Evolutionary conservation across 1,140 invertebrate species (phyloP), one percentile per base, ranked within the genome.

Genomic region (Neodiprion virginianus): DNA sequence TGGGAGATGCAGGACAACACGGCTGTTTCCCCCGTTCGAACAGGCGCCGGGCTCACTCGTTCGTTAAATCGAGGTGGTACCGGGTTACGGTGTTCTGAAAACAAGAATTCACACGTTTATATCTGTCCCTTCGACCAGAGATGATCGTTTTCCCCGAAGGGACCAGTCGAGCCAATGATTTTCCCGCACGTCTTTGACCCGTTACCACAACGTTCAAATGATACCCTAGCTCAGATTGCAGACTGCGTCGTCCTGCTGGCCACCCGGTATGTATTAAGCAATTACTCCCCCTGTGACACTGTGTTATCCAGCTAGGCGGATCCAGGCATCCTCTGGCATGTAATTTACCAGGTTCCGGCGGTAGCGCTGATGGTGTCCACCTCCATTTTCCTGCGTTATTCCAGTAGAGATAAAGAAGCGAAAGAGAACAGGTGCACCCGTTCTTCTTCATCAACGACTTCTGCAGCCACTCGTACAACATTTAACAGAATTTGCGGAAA

Each of bases 1-100:
- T 90, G 88, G 48, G 88, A 89, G 76, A 90, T 89, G 78, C 89
- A 90, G 48, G 89, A 89, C 61, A 90, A 77, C 0, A 90, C 89
- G 72, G 88, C 89, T 68, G 86, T 88, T 75, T 90, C 89, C 7
- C 89, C 89, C 67, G 87, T 89, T 48, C 87, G 85, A 48, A 90
- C 88, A 40, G 86, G 88, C 1, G 90, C 83, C 48, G 86, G 86
- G 73, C 82, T 88, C 74, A 88, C 83, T 12, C 88, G 85, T 76
- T 90, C 89, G 80, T 87, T 88, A 79, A 90, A 88, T 72, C 88
- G 82, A 1, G 89, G 89, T 11, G 88, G 82, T 69, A 86, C 88
- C 23, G 86, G 84, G 76, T 86, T 88, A 11, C 86, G 86, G 71
- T 87, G 87, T 68, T 90, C 89, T 90, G 86, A 10, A 83, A 84